Evolutionary conservation across 1,140 invertebrate species (phyloP).

Genomic region (Zelostemma sp.): DNA sequence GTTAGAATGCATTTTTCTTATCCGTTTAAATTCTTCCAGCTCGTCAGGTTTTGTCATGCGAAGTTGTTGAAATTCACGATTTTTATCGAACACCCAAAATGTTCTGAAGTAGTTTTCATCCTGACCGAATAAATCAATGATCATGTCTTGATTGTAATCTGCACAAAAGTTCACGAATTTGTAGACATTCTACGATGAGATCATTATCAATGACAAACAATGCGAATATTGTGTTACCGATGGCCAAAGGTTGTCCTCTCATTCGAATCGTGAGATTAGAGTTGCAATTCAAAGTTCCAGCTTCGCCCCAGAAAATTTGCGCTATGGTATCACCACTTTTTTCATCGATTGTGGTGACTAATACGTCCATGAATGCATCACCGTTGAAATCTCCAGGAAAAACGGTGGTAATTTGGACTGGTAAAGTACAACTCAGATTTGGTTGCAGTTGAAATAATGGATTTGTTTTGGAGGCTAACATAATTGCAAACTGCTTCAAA

Average conservation of each 20-base stretch:
- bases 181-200: neutral
- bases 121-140: slow-evolving; percentile 91
- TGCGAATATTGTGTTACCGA: slow-evolving; percentile 59
- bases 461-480: slow-evolving; percentile 81
- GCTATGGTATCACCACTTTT: too few species aligned
- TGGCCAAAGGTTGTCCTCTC: slow-evolving; percentile 87
- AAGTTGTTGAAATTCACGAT: slow-evolving; percentile 69
- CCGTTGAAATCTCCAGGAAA: slow-evolving; percentile 96
- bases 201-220: too few species aligned
- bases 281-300: too few species aligned
- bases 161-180: neutral
- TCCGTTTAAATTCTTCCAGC: too few species aligned
- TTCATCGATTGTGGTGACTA: slow-evolving; percentile 75
- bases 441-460: slow-evolving; percentile 75
- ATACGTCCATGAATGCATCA: slow-evolving; percentile 92
- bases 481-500: slow-evolving; percentile 77
- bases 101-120: slow-evolving; percentile 71
- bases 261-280: too few species aligned
- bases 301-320: slow-evolving; percentile 82
- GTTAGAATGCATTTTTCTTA: too few species aligned
- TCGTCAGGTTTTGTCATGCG: slow-evolving; percentile 62
- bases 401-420: slow-evolving; percentile 77
- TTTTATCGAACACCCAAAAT: slow-evolving; percentile 82
- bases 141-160: slow-evolving; percentile 94
- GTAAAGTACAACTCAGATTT: slow-evolving; percentile 75